These are phyloP conservation scores for Penaeus indicus DNA, from an alignment of 1,140 invertebrate genomes.

Conservation along the genomic window DNA sequence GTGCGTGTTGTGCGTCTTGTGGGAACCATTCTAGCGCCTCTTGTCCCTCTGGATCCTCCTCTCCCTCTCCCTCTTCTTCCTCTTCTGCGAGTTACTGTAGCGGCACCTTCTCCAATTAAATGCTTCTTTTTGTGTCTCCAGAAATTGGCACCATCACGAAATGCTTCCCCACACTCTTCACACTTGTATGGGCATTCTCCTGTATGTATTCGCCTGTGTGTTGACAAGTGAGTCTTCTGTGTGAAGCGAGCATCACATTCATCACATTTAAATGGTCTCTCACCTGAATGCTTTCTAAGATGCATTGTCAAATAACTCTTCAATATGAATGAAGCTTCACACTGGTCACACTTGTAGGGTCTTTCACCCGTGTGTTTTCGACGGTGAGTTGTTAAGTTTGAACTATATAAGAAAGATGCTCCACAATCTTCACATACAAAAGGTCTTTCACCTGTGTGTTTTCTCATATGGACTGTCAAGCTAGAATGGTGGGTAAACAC, in stretches of 20 bases:
- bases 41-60: slow-evolving; percentile 29
- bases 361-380: slow-evolving; percentile 55
- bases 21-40: neutral
- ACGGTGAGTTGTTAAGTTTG: slow-evolving; percentile 57
- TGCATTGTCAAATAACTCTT: slow-evolving; percentile 60
- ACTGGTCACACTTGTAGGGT: slow-evolving; percentile 57
- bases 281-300: slow-evolving; percentile 56
- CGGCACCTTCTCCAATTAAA: slow-evolving; percentile 48
- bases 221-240: slow-evolving; percentile 55
- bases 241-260: slow-evolving; percentile 51
- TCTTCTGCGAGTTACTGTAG: slow-evolving; percentile 39
- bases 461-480: slow-evolving; percentile 55
- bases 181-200: slow-evolving; percentile 58
- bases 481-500: slow-evolving; percentile 55
- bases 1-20: slow-evolving; percentile 37
- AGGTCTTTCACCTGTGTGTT: slow-evolving; percentile 54
- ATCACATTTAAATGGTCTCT: slow-evolving; percentile 55
- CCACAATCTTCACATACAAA: slow-evolving; percentile 55
- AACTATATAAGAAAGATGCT: slow-evolving; percentile 57
- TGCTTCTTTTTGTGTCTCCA: slow-evolving; percentile 60
- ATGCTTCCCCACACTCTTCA: slow-evolving; percentile 57
- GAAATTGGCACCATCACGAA: slow-evolving; percentile 55
- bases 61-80: slow-evolving; percentile 49
- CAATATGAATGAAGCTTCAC: slow-evolving; percentile 51
- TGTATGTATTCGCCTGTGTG: slow-evolving; percentile 54